Evolutionary conservation across 1,140 invertebrate genomes (phyloP).

Genomic region (Trachymyrmex septentrionalis): DNA sequence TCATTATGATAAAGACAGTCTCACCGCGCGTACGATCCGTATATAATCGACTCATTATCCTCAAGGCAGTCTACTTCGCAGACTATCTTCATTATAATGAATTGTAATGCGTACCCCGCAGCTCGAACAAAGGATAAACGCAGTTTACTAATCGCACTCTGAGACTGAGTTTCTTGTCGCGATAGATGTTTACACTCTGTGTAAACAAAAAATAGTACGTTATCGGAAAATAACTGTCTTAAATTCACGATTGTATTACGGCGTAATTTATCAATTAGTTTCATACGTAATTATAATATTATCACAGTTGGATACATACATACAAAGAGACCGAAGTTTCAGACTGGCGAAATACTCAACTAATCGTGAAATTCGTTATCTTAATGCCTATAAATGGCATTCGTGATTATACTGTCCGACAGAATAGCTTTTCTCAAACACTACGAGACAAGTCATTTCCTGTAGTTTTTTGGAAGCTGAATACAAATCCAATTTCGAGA

Average conservation of each 20-base stretch:
- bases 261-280: slow-evolving; percentile 32
- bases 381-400: not conserved
- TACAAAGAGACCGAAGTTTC: not conserved
- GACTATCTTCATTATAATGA: slow-evolving; percentile 63
- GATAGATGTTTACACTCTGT: slow-evolving; percentile 15
- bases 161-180: slow-evolving; percentile 34
- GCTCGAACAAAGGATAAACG: slow-evolving; percentile 45
- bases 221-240: slow-evolving; percentile 12
- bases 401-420: not conserved
- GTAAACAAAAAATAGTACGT: not conserved
- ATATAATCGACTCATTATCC: slow-evolving; percentile 64
- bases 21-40: slow-evolving; percentile 44
- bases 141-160: slow-evolving; percentile 17
- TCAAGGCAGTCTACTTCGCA: slow-evolving; percentile 57
- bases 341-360: not conserved
- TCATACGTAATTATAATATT: not conserved
- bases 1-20: slow-evolving; percentile 58
- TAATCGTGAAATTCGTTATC: not conserved
- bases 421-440: too few relatives aligned
- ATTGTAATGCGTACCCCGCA: slow-evolving; percentile 53
- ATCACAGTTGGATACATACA: not conserved
- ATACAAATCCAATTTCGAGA: too few relatives aligned
- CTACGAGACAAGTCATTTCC: too few relatives aligned
- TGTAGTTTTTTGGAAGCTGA: too few relatives aligned
- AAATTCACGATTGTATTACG: not conserved